These are phyloP conservation scores for Neomonachus schauinslandi DNA, from an alignment of 2,113 vertebrate genomes.

Conservation along the genomic window DNA sequence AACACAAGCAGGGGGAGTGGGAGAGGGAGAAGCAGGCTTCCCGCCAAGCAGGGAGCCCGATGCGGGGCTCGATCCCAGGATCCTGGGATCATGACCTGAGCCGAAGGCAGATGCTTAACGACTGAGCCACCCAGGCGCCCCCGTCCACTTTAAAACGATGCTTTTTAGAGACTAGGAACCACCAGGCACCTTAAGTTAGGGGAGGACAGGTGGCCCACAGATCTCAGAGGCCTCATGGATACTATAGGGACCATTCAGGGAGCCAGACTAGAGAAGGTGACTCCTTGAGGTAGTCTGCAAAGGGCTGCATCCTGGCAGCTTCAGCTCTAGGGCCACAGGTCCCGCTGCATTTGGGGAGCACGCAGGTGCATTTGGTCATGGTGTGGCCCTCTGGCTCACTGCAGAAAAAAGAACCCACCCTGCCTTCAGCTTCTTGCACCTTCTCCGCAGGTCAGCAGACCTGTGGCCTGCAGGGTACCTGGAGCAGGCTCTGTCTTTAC, in stretches of 20 bases:
- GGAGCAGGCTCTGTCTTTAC: neutral
- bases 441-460: neutral
- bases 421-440: neutral
- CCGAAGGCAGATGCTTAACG: too few relatives aligned
- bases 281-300: neutral
- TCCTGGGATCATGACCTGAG: too few relatives aligned
- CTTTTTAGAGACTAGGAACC: neutral
- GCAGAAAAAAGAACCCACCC: neutral
- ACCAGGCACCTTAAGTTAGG: neutral
- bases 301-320: neutral
- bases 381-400: neutral
- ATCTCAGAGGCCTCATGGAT: neutral
- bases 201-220: neutral
- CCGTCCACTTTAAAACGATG: neutral
- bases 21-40: too few relatives aligned
- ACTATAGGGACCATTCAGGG: accelerated
- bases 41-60: too few relatives aligned
- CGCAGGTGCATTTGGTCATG: neutral
- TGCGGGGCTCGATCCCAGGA: too few relatives aligned
- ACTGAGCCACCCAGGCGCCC: too few relatives aligned
- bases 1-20: too few relatives aligned
- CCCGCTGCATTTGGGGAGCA: neutral
- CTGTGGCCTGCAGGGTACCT: neutral
- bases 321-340: neutral
- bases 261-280: neutral